phyloP scores from a whole-genome alignment of 1,140 invertebrate species.

The Whitmania pigra region DNA sequence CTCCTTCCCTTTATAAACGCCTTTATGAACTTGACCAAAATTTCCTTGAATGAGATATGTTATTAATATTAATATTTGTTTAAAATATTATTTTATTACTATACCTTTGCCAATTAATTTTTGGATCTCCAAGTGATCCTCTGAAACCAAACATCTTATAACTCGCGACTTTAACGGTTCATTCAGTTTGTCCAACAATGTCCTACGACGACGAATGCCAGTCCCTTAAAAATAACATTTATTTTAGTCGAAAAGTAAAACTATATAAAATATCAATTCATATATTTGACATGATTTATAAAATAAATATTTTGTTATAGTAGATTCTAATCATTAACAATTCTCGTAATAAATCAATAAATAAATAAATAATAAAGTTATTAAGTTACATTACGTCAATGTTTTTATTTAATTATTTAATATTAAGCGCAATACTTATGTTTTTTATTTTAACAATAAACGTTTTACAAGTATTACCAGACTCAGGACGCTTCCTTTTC shows the following conservation, averaged over 20 bases:
- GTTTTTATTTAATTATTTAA: no score
- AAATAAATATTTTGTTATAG: no score
- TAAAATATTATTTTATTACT: neutral
- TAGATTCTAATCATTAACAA: no score
- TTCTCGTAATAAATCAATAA: no score
- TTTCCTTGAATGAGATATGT: neutral
- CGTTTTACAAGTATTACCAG: no score
- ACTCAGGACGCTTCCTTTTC: neutral
- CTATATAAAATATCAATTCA: no score
- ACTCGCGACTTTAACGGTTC: neutral
- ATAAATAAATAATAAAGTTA: no score
- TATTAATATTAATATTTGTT: neutral
- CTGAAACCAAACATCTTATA: neutral
- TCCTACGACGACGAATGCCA: neutral
- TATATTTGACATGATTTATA: no score
- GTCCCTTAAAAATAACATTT: neutral
- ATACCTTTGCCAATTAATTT: neutral
- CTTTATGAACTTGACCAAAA: slow-evolving; percentile 17
- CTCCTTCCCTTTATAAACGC: neutral
- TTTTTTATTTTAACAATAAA: no score
- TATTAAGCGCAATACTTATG: no score
- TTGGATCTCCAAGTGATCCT: neutral
- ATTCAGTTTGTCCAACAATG: neutral
- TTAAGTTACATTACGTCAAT: no score
- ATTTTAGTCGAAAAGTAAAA: neutral